Base-by-base conservation (phyloP, 2,113 vertebrate genomes). In the Pelecanus crispus region DNA sequence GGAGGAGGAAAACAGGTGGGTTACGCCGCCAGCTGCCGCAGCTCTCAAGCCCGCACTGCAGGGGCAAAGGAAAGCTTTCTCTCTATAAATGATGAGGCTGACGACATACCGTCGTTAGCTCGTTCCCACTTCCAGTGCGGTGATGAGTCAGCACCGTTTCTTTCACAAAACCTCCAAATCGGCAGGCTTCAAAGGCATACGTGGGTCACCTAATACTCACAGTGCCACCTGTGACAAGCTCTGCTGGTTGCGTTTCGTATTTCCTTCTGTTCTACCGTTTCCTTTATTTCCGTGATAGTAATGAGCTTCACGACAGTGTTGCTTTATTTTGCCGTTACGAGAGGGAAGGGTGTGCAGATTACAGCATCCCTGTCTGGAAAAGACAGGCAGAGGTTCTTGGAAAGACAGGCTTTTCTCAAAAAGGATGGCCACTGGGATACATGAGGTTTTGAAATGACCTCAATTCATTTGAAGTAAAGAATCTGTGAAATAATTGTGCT, bases 1-100 rank as follows among this genome's bases (percentile, higher is more conserved):
- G 97, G 99, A 99, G 97, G 99, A 99, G 97, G 99, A 99, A 96
- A 99, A 99, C 98, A 99, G 99, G 99, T 98, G 87, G 92, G 98
- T 98, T 86, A 29, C 7, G 34, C 91, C 44, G 6, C 55, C 77
- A 92, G 94, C 79, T 75, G 66, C 22, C 7, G 4, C 55, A 67
- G 63, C 49, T 15, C 63, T 70, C 2, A 0, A 12, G 24, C 8
- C 1, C 2, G 0, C 1, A 1, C 58, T 42, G 28, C 45, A 32
- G 29, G n/a, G 24, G 24, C 42, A 38, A 42, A 47, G 4, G 21
- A 74, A 49, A 67, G 15, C 73, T 81, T 81, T 50, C 78, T 67
- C 7, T 89, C 36, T 36, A 2, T 52, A 38, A 88, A 82, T 47
- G 47, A 21, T 84, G 91, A 72, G n/a, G 55, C 94, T 83, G 85